Conservation (phyloP, 2,113 vertebrate genomes). For the Dicerorhinus sumatrensis region DNA sequence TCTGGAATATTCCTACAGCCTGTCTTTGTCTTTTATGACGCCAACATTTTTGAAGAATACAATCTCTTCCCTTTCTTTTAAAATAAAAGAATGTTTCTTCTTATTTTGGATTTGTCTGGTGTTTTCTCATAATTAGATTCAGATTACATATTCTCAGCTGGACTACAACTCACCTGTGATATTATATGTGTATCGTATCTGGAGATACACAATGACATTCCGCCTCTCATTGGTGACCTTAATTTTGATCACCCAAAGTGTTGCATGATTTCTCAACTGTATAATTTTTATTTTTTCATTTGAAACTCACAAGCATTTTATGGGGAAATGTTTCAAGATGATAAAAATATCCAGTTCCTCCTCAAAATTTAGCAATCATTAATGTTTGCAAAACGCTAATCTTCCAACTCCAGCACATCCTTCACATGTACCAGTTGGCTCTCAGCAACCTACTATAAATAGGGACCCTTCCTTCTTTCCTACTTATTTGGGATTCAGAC, state of each 20-base stretch:
- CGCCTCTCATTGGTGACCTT: background rate
- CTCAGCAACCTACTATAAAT: background rate
- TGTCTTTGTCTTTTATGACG: background rate
- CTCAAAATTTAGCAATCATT: background rate
- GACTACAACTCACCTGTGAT: background rate
- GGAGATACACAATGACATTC: background rate
- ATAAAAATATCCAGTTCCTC: background rate
- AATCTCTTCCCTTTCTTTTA: background rate
- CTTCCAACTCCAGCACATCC: background rate
- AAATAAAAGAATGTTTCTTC: background rate
- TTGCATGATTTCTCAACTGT: background rate
- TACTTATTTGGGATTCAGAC: background rate
- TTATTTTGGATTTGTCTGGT: background rate
- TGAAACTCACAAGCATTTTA: constrained; percentile 15
- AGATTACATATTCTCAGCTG: background rate
- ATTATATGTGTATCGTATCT: background rate
- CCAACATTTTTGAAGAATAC: background rate
- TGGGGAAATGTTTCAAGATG: background rate
- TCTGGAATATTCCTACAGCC: background rate
- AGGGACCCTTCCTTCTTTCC: background rate
- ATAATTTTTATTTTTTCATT: background rate
- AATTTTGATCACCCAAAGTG: background rate
- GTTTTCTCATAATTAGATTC: background rate
- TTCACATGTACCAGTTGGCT: background rate
- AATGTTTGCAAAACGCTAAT: background rate